phyloP scores from a whole-genome alignment of 1,140 invertebrate species.

The Heliconius nattereri region DNA sequence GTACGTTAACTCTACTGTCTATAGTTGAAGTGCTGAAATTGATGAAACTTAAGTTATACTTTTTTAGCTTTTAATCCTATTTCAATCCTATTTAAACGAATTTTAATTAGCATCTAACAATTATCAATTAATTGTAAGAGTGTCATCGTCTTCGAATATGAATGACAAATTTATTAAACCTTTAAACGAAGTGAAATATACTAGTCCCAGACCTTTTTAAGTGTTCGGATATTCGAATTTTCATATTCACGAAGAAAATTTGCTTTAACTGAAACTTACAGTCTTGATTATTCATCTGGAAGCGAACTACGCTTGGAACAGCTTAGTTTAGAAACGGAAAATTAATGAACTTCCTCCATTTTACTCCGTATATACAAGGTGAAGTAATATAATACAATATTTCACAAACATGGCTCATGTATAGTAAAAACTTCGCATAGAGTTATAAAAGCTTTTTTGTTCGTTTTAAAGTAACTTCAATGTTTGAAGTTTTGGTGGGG shows the following conservation, averaged over 20 bases:
- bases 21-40: too few species aligned
- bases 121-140: too few species aligned
- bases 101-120: too few species aligned
- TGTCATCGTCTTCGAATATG: too few species aligned
- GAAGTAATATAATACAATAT: constrained; percentile 30
- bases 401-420: constrained; percentile 34
- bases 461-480: constrained; percentile 25
- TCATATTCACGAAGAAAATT: constrained; percentile 31
- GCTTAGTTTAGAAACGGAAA: constrained; percentile 40
- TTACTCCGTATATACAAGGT: constrained; percentile 32
- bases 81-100: too few species aligned
- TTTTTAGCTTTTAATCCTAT: too few species aligned
- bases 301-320: constrained; percentile 38
- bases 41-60: too few species aligned
- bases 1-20: too few species aligned
- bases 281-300: constrained; percentile 42
- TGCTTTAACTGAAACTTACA: constrained; percentile 38
- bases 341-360: constrained; percentile 43
- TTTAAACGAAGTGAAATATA: neutral
- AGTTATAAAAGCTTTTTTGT: constrained; percentile 35
- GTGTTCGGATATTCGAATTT: neutral
- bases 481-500: constrained; percentile 32
- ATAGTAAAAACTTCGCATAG: constrained; percentile 29
- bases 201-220: constrained; percentile 1
- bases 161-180: too few species aligned